Conservation (phyloP, 2,113 vertebrate genomes). For the Hydrolagus affinis region DNA sequence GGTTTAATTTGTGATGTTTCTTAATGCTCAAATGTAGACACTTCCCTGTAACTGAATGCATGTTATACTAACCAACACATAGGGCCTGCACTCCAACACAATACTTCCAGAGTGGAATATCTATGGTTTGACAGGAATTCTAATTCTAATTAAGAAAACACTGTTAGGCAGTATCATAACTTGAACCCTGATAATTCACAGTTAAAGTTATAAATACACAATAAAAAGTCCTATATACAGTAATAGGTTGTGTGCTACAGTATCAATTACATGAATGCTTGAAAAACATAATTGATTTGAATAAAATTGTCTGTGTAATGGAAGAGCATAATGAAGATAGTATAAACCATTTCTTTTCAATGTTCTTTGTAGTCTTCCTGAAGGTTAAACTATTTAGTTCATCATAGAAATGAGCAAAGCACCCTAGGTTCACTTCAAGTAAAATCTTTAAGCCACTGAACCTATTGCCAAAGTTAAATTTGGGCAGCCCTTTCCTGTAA, state of each 20-base stretch:
- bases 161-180: no score
- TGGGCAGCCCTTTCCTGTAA: not conserved
- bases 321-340: not conserved
- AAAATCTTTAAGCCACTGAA: not conserved
- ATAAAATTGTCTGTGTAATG: not conserved
- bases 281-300: not conserved
- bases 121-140: no score
- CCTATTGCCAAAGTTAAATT: not conserved
- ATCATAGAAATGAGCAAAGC: not conserved
- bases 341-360: not conserved
- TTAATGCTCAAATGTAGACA: no score
- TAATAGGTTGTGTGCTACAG: not conserved
- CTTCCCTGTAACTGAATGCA: no score
- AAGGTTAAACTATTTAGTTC: not conserved
- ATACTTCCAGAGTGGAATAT: no score
- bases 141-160: no score
- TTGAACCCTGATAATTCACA: not conserved
- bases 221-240: not conserved
- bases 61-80: no score
- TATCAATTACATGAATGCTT: not conserved
- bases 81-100: no score
- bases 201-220: not conserved
- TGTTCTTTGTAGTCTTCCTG: not conserved
- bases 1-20: no score
- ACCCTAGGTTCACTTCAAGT: not conserved